Base-by-base conservation (phyloP, 2,888 invertebrate genomes). In the Acanthoscelides obtectus region DNA sequence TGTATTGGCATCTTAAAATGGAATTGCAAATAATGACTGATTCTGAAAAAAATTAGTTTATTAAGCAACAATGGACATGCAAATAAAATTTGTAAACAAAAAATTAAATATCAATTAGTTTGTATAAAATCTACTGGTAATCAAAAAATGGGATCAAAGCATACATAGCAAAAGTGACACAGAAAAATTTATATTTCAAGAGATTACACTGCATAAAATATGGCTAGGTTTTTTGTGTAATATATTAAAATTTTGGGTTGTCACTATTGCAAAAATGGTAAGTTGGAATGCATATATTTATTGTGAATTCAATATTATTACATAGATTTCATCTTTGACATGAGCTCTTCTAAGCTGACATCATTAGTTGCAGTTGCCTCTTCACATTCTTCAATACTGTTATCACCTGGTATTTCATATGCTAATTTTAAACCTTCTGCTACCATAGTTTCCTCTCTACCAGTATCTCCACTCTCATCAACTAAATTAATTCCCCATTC, bases 321-420 rank as follows among this genome's bases (percentile, higher is more conserved):
- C 84, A 97, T 91, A 21, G 91, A 88, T 87, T 97, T 96, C 94
- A 98, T 94, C 86, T 95, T 92, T 74, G 92, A 93, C 95, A 97
- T 97, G 74, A 98, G 88, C 70, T 97, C 96, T 72, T 97, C 97
- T 70, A 98, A 88, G 75, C 92, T 94, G 2, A 90, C 85, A 73
- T 89, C 91, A 73, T 75, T 75, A 67, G 75, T 72, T 22, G 74
- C 75, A 68, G 77, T 77, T 19, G 78, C 79, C 73, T 78, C 78
- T 71, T 78, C 74, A 69, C 77, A 75, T 74, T 79, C 78, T 72
- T 79, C 79, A 27, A 78, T 73, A 45, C 66, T 69, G 66, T 64
- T 64, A 86, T 86, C 78, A 87, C 87, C 76, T 27, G 81, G 80
- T 66, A 81, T 66, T 22, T 80, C 77, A 73, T 82, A 82, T 66